Base-by-base conservation (phyloP, 2,113 vertebrate genomes). In the Thymallus thymallus region DNA sequence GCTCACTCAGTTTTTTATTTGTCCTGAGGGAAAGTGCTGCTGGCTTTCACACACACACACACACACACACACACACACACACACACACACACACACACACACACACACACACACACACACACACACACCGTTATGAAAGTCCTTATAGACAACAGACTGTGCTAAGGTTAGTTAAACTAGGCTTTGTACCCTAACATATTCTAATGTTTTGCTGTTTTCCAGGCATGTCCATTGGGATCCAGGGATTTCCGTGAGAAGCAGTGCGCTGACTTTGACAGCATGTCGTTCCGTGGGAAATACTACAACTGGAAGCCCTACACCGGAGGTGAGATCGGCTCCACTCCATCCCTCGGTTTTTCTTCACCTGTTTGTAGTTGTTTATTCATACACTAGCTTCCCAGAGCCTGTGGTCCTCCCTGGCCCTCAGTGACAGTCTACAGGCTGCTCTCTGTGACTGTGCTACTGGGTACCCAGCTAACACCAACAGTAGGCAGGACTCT, bases 301-400 rank as follows among this genome's bases (percentile, higher is more conserved):
- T 99, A 99, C 94, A 98, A 95, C 94, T 99, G 97, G 97, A 98
- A 98, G 86, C 97, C 97, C 80, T 98, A 98, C 93, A 98, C 97
- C 87, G 97, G 97, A 92, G 97, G 97, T 99, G 86, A 83, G 91
- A 88, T 82, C 56, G 68, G 22, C 1, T 30, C 63, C 13, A 23
- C 51, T n/a, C 30, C 18, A 16, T 6, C 29, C 56, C 23, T 24
- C 24, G 6, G 16, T 72, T 23, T 64, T 75, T 65, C 23, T 26
- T n/a, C 67, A 13, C 12, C 24, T 24, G 14, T 76, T 51, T 71
- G 3, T 58, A n/a, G 69, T 78, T 45, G 66, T n/a, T 23, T 22
- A n/a, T n/a, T n/a, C n/a, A n/a, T n/a, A n/a, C n/a, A n/a, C n/a
- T n/a, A n/a, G n/a, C n/a, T n/a, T n/a, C n/a, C n/a, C n/a, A n/a